phyloP scores from a whole-genome alignment of 2,113 vertebrate genomes.

The Hipposideros armiger region DNA sequence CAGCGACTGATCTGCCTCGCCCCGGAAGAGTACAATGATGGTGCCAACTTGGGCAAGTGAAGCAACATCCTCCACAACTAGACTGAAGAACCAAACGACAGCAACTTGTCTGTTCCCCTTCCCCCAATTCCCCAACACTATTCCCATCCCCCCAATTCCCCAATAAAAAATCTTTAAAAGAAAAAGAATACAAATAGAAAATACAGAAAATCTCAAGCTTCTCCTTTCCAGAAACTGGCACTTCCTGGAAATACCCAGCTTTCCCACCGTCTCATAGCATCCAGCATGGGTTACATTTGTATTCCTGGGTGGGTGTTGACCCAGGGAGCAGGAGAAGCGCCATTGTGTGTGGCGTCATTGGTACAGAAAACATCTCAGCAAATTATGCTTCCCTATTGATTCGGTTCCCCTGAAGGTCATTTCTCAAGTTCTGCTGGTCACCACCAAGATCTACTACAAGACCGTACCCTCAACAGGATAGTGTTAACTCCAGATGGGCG shows the following conservation, averaged over 20 bases:
- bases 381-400: background rate
- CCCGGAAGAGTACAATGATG: too few species aligned
- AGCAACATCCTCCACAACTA: too few species aligned
- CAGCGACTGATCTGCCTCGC: too few species aligned
- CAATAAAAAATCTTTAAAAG: too few species aligned
- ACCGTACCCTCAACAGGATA: background rate
- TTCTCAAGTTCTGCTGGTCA: background rate
- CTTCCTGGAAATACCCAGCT: background rate
- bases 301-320: background rate
- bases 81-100: too few species aligned
- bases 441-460: background rate
- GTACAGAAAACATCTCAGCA: background rate
- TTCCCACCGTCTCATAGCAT: background rate
- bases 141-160: too few species aligned
- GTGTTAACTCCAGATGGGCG: background rate
- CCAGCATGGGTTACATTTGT: background rate
- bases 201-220: background rate
- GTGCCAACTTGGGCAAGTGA: too few species aligned
- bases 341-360: background rate
- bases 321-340: accelerated
- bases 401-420: background rate
- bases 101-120: too few species aligned
- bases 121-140: too few species aligned
- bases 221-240: background rate
- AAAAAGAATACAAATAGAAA: background rate